phyloP scores from a whole-genome alignment of 2,888 invertebrate species.

The Pinctada fucata region DNA sequence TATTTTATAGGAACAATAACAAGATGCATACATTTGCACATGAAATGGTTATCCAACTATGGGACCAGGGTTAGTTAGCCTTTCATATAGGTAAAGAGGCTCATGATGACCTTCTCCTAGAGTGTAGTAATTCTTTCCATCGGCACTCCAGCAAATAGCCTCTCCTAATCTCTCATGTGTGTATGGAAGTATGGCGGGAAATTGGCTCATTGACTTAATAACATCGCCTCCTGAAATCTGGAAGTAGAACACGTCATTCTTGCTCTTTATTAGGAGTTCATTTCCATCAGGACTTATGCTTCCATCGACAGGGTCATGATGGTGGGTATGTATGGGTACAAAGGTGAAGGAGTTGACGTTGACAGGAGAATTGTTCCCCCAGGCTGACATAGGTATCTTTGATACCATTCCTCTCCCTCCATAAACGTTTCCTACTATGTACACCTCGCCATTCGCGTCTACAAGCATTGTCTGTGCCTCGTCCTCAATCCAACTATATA shows the following conservation, averaged over 20 bases:
- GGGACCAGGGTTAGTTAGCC: not conserved
- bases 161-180: conserved; percentile 21
- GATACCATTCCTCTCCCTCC: conserved; percentile 33
- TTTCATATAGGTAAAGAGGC: conserved; percentile 21
- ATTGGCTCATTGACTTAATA: conserved; percentile 10
- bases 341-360: conserved; percentile 7
- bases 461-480: conserved; percentile 42
- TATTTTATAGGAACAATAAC: not conserved
- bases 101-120: conserved; percentile 28
- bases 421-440: conserved; percentile 33
- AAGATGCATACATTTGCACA: not conserved
- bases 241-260: conserved; percentile 41
- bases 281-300: conserved; percentile 42
- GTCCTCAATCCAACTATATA: conserved; percentile 35
- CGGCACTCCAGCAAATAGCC: conserved; percentile 33
- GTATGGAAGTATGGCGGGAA: conserved; percentile 27
- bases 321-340: conserved; percentile 24
- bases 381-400: conserved; percentile 30
- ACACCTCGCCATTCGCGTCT: conserved; percentile 39
- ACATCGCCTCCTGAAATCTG: conserved; percentile 25
- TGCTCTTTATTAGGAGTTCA: conserved; percentile 39
- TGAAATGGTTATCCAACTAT: not conserved
- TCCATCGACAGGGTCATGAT: conserved; percentile 39
- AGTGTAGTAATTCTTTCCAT: conserved; percentile 34
- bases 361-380: conserved; percentile 33